Evolutionary conservation across 2,888 invertebrate species (phyloP).

Genomic region (Prosopocoilus inquinatus): DNA sequence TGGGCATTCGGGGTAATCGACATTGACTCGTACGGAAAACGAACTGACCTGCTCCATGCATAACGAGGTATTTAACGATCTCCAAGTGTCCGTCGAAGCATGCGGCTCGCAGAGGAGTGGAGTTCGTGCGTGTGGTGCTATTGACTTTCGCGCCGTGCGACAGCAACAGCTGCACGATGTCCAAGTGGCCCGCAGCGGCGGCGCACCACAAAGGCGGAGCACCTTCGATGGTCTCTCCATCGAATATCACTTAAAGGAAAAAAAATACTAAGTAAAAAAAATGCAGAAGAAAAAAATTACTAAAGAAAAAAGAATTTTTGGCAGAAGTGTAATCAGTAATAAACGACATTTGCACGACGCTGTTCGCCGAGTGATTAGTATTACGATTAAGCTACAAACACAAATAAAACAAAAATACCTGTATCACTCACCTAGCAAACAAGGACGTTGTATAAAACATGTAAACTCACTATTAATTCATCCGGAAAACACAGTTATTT

Average conservation of each 20-base stretch:
- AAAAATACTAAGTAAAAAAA: slow-evolving; percentile 6
- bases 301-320: background rate
- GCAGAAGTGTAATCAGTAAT: no score
- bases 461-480: no score
- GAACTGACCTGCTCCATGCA: slow-evolving; percentile 76
- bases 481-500: no score
- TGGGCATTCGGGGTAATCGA: no score
- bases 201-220: slow-evolving; percentile 98
- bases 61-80: slow-evolving; percentile 90
- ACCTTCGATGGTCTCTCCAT: slow-evolving; percentile 95
- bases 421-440: no score
- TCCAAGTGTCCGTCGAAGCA: slow-evolving; percentile 96
- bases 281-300: background rate
- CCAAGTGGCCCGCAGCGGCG: slow-evolving; percentile 90
- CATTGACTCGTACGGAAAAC: no score
- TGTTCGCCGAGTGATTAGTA: no score
- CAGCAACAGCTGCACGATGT: slow-evolving; percentile 81
- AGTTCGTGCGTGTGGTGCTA: slow-evolving; percentile 91
- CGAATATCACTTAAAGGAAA: slow-evolving; percentile 81
- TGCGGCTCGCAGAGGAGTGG: slow-evolving; percentile 91
- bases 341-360: no score
- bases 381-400: no score
- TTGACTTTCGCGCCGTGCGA: slow-evolving; percentile 88
- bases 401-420: no score
- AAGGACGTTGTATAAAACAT: no score